phyloP scores from a whole-genome alignment of 2,113 vertebrate species.

The Thryonomys swinderianus region DNA sequence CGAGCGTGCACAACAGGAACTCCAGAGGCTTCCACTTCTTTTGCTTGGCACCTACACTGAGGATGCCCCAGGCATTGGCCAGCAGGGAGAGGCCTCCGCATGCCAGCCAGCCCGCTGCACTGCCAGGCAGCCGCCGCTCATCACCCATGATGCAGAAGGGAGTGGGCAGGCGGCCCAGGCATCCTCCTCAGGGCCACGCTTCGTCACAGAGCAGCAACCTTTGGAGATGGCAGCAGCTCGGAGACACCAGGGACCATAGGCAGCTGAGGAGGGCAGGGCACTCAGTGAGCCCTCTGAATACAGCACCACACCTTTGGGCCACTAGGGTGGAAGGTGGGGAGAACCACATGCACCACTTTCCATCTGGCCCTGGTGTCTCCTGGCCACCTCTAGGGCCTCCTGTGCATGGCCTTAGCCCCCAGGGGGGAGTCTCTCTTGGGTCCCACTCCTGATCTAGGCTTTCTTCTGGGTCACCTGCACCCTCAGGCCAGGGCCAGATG shows the following conservation, averaged over 20 bases:
- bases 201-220: background rate
- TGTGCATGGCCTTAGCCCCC: background rate
- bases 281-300: background rate
- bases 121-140: conserved; percentile 91
- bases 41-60: conserved; percentile 95
- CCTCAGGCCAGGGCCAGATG: background rate
- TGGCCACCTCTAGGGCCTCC: too few species aligned
- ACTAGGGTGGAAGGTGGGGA: background rate
- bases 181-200: conserved; percentile 48
- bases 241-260: background rate
- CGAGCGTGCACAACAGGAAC: conserved; percentile 94
- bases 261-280: background rate
- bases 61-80: conserved; percentile 95
- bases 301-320: background rate
- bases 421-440: background rate
- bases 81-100: conserved; percentile 94
- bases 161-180: background rate
- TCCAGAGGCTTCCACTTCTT: conserved; percentile 97
- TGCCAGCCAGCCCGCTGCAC: conserved; percentile 94
- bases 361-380: background rate
- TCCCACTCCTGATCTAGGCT: background rate
- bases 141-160: conserved; percentile 91
- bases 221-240: background rate
- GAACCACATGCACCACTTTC: background rate
- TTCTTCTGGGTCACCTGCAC: background rate